Evolutionary conservation across 2,888 invertebrate genomes (phyloP), one percentile per base, ranked within the genome.

Genomic region (Lymantria monacha): DNA sequence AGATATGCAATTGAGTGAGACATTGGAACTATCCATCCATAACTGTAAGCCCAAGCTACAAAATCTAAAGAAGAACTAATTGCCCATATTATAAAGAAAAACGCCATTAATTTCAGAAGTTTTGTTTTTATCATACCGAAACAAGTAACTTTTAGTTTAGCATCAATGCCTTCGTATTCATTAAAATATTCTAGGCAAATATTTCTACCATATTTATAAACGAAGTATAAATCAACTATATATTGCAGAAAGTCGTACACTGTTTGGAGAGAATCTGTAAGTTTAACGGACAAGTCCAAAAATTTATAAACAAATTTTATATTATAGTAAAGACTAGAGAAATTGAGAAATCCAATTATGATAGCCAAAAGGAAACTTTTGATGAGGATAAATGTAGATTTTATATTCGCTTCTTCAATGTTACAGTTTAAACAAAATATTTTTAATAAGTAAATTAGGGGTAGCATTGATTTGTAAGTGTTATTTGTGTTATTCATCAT

Each of bases 181-280:
- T 74, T 78, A 36, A 75, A 75, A 57, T 87, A 88, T 58, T 80
- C 76, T 9, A 59, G 42, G 51, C 70, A 73, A 11, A 79, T 58
- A n/a, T 70, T 60, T 36, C 74, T 68, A 11, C 87, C 85, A 51
- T 79, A 84, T 57, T 79, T 82, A 46, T 72, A 75, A 10, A 84
- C 73, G 41, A 74, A 82, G 55, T 62, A 75, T 51, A 88, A 64
- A 62, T 88, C 88, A 0, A 85, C 70, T 0, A 70, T 42, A 44
- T 82, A 87, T 63, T 85, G 86, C 33, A 57, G 65, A 45, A 74
- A 70, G 51, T 87, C 87, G 51, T 71, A 80, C 30, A 80, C 44
- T 62, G 73, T 76, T 66, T 88, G 86, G 7, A 77, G 46, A 0
- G 58, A 57, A 51, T 87, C 87, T 14, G 82, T 83, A 30, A 83